Evolutionary conservation across 2,888 invertebrate genomes (phyloP).

Genomic region (Patella ulyssiponensis): DNA sequence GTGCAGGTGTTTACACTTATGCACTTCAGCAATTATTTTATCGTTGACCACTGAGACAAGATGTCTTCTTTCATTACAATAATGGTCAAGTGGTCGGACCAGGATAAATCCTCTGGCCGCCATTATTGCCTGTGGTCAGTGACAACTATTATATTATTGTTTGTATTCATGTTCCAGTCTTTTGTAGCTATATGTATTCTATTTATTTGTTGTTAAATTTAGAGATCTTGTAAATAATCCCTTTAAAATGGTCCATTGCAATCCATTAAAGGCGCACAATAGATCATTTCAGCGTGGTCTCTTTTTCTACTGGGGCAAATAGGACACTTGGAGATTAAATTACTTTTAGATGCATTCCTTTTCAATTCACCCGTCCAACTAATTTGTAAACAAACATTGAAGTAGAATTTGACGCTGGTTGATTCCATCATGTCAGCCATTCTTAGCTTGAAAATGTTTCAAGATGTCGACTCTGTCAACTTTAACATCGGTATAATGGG

Average conservation of each 20-base stretch:
- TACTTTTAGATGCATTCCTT: neutral
- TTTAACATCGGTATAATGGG: too few species aligned
- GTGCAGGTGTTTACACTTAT: neutral
- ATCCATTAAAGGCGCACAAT: neutral
- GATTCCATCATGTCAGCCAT: too few species aligned
- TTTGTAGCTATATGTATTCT: slow-evolving; percentile 4
- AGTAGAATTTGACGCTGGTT: too few species aligned
- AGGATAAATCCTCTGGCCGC: too few species aligned
- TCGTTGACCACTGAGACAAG: neutral
- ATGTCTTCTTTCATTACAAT: neutral
- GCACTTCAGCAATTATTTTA: neutral
- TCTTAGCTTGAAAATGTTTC: too few species aligned
- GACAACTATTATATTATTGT: neutral
- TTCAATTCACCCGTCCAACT: neutral
- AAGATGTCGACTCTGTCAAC: too few species aligned
- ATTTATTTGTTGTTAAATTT: neutral
- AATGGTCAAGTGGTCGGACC: too few species aligned
- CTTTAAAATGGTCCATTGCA: neutral
- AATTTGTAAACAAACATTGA: too few species aligned
- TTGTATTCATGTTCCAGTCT: neutral
- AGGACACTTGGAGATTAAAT: neutral
- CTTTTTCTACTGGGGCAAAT: neutral
- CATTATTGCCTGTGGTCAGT: neutral
- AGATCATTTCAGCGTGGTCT: neutral
- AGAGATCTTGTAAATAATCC: neutral